These are phyloP conservation scores for Lasioglossum pauxillum DNA, from an alignment of 2,888 invertebrate genomes.

Conservation along the genomic window DNA sequence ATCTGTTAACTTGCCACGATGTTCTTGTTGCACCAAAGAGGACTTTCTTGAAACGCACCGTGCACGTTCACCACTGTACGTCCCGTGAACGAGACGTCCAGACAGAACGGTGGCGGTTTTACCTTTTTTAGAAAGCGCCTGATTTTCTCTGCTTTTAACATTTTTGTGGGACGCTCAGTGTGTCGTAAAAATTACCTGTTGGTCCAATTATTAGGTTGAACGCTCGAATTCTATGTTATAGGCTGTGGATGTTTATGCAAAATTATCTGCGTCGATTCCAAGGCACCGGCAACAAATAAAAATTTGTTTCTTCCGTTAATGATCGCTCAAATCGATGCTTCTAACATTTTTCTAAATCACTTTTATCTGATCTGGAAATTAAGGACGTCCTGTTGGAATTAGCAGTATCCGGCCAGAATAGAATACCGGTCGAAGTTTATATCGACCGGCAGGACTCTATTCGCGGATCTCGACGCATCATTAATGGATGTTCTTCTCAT, in stretches of 20 bases:
- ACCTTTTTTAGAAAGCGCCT: neutral
- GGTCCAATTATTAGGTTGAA: neutral
- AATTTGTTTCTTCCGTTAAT: neutral
- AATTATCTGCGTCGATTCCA: neutral
- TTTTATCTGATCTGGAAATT: neutral
- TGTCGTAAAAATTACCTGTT: neutral
- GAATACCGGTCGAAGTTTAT: neutral
- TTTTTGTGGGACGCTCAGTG: neutral
- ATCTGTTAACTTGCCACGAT: neutral
- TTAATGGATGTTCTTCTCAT: slow-evolving; percentile 33
- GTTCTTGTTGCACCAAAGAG: slow-evolving; percentile 3
- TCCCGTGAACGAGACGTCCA: neutral
- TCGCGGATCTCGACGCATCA: slow-evolving; percentile 27
- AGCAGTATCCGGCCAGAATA: slow-evolving; percentile 17
- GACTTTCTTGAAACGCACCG: neutral
- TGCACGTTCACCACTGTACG: slow-evolving; percentile 10
- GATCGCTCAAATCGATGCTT: too few relatives aligned
- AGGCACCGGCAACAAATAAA: neutral
- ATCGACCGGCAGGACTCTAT: neutral
- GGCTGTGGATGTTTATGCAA: neutral
- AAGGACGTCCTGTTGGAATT: slow-evolving; percentile 9
- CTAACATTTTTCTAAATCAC: neutral
- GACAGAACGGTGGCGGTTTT: neutral
- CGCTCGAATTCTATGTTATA: neutral
- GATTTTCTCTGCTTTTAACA: neutral